Percentiles rank a stretch among this genome's conserved stretches.
Conservation (phyloP, 1,140 invertebrate genomes). For the Drosophila trapezifrons region DNA sequence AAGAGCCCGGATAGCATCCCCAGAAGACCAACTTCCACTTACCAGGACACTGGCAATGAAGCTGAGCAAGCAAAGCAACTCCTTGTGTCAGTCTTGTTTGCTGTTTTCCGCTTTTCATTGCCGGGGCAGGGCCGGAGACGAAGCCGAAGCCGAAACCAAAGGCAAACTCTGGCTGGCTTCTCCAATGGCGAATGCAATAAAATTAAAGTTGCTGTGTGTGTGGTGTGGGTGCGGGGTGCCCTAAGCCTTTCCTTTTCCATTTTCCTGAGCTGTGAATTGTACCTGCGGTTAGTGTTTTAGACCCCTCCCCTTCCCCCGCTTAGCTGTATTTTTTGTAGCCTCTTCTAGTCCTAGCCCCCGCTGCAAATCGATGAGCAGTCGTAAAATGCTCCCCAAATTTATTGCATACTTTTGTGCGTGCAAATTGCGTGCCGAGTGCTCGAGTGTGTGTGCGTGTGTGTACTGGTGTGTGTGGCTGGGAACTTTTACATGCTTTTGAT, state of each 20-base stretch:
- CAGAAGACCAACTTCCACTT: background rate
- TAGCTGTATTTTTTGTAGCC: background rate
- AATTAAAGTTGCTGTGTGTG: constrained; percentile 59
- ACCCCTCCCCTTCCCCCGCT: background rate
- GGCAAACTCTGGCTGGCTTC: constrained; percentile 21
- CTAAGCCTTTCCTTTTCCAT: constrained; percentile 60
- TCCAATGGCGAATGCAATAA: constrained; percentile 65
- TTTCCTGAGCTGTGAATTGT: constrained; percentile 28
- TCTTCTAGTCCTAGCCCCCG: background rate
- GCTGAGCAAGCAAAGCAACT: constrained; percentile 37
- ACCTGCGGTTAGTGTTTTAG: constrained; percentile 58
- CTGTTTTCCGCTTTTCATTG: constrained; percentile 25
- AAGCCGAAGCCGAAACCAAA: constrained; percentile 7
- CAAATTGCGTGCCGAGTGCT: constrained; percentile 35
- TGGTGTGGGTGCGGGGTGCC: background rate
- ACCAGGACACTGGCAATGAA: constrained; percentile 14
- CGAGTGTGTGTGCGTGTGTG: background rate
- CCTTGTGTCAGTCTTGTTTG: constrained; percentile 29
- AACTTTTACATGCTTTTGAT: constrained; percentile 69
- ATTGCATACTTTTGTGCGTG: constrained; percentile 68
- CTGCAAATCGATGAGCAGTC: constrained; percentile 71
- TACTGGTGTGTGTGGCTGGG: constrained; percentile 2
- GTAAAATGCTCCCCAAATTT: constrained; percentile 70
- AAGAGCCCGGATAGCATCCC: background rate
- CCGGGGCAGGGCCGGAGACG: background rate